A percentile compares a stretch with the other conserved stretches of the same genome.
These are phyloP conservation scores for Macrotis lagotis DNA, from an alignment of 2,113 vertebrate genomes.

Conservation along the genomic window DNA sequence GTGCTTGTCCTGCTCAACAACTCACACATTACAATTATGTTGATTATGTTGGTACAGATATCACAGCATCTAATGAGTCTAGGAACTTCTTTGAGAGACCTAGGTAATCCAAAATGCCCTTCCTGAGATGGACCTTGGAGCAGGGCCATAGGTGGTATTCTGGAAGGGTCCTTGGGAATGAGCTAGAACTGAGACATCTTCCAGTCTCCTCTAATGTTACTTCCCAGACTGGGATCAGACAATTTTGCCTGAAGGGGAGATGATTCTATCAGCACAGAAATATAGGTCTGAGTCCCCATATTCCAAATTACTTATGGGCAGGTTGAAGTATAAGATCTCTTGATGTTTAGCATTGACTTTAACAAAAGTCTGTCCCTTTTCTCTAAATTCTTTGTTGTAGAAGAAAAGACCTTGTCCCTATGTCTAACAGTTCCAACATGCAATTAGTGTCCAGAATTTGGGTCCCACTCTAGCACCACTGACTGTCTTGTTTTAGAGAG, in stretches of 20 bases:
- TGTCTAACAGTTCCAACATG: conserved; percentile 23
- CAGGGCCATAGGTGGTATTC: background rate
- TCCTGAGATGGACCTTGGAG: background rate
- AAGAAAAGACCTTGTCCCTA: background rate
- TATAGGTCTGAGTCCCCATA: accelerated
- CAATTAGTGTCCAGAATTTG: background rate
- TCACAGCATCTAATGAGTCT: background rate
- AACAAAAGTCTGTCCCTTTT: background rate
- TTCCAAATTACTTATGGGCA: background rate
- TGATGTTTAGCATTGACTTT: background rate
- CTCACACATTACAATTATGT: too few species aligned
- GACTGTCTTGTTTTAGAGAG: conserved; percentile 42
- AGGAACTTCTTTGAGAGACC: background rate
- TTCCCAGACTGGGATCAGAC: background rate
- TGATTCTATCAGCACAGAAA: background rate
- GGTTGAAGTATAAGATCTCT: accelerated
- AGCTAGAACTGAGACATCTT: background rate
- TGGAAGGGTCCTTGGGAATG: background rate
- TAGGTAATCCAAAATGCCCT: background rate
- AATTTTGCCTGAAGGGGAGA: background rate
- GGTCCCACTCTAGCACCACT: conserved; percentile 33
- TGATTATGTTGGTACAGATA: background rate
- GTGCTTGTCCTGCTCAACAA: too few species aligned
- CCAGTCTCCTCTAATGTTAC: background rate
- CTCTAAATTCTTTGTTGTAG: too few species aligned